Evolutionary conservation across 2,797 vertebrate species (phyloP), one percentile per base, ranked within the genome.

Genomic region (Neopelma chrysocephalum): DNA sequence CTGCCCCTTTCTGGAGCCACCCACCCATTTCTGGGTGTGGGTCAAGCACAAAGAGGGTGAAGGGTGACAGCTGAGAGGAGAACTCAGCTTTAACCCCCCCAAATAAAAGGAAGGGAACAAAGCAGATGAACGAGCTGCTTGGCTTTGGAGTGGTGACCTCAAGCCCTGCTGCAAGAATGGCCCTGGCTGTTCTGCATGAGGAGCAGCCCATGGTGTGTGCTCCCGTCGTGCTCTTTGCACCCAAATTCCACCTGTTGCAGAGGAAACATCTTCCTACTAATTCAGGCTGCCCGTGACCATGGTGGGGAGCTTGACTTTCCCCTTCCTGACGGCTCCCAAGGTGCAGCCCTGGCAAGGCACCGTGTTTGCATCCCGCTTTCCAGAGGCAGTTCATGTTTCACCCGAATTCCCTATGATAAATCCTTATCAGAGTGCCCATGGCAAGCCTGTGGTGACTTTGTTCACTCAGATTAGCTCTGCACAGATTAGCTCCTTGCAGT

Each of bases 401-500:
- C 97, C 96, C 83, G 80, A 91, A 90, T 91, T 93, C 95, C 96
- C 95, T 27, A 5, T 12, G 96, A 96, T 87, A 97, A 98, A 96
- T 57, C 85, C 93, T 96, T 97, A 96, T 94, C 93, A 71, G 43
- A 62, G 86, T 26, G 91, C 97, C 97, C 62, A 13, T 60, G 95
- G 97, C 87, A 92, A 94, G 93, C 82, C 96, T 72, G 62, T 19
- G 91, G 96, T 69, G 87, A 90, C 96, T 97, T 95, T 91, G 91
- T 82, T 97, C 90, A 6, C 60, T 97, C 86, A 87, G 89, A 92
- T 94, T 84, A 96, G 92, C 96, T 93, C 94, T 17, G 90, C 79
- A 42, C 94, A 97, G 97, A 97, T 97, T 82, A 97, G 97, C 93
- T 97, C 97, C 92, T 83, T 14, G 80, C 82, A 64, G 96, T 1